Evolutionary conservation across 1,140 invertebrate species (phyloP).

Genomic region (Aphelinus atriplicis): DNA sequence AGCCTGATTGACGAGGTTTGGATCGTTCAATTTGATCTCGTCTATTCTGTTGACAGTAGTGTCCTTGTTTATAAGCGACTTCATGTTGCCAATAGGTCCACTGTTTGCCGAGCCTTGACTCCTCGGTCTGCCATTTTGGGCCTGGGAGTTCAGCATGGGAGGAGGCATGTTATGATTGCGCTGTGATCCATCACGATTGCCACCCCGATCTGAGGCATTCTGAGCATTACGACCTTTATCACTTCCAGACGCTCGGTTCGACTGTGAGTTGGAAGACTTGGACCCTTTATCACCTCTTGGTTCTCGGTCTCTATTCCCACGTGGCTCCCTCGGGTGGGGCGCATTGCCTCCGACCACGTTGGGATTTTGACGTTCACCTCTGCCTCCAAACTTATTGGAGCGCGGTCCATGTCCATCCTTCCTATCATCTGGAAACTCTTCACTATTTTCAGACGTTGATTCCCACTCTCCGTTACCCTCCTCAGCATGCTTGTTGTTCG

Average conservation of each 20-base stretch:
- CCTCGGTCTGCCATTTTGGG: slow-evolving; percentile 54
- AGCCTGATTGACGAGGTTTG: slow-evolving; percentile 69
- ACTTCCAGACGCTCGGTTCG: slow-evolving; percentile 49
- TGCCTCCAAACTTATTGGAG: slow-evolving; percentile 53
- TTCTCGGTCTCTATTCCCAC: background rate
- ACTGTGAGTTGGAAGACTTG: slow-evolving; percentile 53
- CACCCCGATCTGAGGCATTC: slow-evolving; percentile 49
- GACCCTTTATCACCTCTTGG: slow-evolving; percentile 48
- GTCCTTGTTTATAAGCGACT: slow-evolving; percentile 55
- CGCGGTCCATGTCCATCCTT: slow-evolving; percentile 58
- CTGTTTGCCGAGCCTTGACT: slow-evolving; percentile 53
- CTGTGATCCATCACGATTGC: slow-evolving; percentile 35
- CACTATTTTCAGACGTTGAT: slow-evolving; percentile 76
- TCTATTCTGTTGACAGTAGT: slow-evolving; percentile 69
- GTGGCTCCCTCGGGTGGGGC: slow-evolving; percentile 42
- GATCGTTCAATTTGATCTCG: slow-evolving; percentile 70
- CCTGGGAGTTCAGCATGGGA: slow-evolving; percentile 52
- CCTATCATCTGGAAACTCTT: slow-evolving; percentile 64
- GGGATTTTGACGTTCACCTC: slow-evolving; percentile 38
- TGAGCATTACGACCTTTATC: slow-evolving; percentile 59
- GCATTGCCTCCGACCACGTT: slow-evolving; percentile 36
- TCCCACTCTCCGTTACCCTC: slow-evolving; percentile 75
- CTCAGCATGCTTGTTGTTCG: slow-evolving; percentile 52
- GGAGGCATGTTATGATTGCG: slow-evolving; percentile 54
- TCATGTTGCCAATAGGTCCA: slow-evolving; percentile 45